A percentile compares a stretch with the other conserved stretches of the same genome.
Conservation (phyloP, 2,797 vertebrate species). For the Anisognathus igniventris region DNA sequence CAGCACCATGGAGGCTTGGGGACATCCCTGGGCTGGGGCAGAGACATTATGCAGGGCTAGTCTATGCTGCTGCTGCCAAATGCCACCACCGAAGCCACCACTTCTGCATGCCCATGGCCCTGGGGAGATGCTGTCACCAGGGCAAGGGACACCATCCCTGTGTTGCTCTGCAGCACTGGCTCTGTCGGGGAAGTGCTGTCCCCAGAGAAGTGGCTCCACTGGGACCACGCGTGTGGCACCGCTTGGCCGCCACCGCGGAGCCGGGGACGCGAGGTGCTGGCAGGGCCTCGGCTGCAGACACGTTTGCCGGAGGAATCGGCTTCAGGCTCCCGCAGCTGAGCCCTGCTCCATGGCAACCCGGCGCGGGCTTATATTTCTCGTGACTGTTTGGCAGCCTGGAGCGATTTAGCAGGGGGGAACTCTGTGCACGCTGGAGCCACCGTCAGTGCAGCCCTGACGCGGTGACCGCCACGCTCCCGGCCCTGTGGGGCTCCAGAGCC, state of each 20-base stretch:
- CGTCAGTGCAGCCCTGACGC: neutral
- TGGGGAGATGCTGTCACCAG: rapidly evolving
- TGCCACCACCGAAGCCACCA: rapidly evolving
- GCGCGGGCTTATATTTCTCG: constrained; percentile 48
- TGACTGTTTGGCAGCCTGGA: constrained; percentile 64
- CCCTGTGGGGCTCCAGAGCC: neutral
- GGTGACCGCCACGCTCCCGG: neutral
- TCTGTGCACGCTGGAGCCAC: neutral
- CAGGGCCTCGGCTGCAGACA: neutral
- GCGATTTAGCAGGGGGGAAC: constrained; percentile 52
- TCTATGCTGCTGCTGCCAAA: neutral
- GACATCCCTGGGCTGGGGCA: neutral
- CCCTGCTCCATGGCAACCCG: constrained; percentile 54
- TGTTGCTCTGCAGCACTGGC: neutral
- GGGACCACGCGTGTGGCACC: rapidly evolving
- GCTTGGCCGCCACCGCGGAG: neutral
- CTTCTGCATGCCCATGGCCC: neutral
- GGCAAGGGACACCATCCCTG: rapidly evolving
- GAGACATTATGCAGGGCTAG: neutral
- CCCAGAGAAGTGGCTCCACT: neutral
- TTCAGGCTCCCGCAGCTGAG: constrained; percentile 10
- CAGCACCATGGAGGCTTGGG: rapidly evolving
- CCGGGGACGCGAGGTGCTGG: neutral
- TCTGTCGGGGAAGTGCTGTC: neutral
- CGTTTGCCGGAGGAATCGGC: neutral